These are phyloP conservation scores for Sphaerolaimus hirsutus DNA, from an alignment of 2,888 invertebrate genomes.

Conservation along the genomic window DNA sequence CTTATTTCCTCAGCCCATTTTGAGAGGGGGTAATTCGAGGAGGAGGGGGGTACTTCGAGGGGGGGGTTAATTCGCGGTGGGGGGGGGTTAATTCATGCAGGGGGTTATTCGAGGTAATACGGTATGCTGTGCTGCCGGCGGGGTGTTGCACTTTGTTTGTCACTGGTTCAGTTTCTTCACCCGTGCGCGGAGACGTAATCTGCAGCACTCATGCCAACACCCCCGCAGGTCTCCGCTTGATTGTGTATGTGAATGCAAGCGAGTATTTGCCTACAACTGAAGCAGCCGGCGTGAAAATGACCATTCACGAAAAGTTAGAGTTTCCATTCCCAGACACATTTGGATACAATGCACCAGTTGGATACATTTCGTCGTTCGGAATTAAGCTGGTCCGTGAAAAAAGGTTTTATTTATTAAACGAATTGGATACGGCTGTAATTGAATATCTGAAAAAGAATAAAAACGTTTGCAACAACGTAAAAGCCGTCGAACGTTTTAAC, in stretches of 20 bases:
- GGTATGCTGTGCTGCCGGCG: too few species aligned
- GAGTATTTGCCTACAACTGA: constrained; percentile 1
- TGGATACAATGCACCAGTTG: neutral
- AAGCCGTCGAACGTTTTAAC: neutral
- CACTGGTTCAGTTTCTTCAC: too few species aligned
- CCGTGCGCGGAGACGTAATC: too few species aligned
- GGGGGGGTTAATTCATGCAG: too few species aligned
- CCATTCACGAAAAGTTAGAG: neutral
- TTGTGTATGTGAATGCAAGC: neutral
- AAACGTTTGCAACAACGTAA: neutral
- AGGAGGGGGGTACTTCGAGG: too few species aligned
- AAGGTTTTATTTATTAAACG: too few species aligned
- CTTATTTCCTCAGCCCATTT: too few species aligned
- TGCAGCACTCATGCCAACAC: too few species aligned
- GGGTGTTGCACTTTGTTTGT: too few species aligned
- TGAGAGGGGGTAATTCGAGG: too few species aligned
- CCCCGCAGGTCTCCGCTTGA: neutral
- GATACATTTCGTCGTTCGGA: constrained; percentile 1
- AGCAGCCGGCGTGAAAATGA: neutral
- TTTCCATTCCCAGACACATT: constrained; percentile 1
- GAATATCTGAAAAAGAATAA: neutral
- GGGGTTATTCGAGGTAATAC: too few species aligned
- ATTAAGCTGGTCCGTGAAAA: neutral
- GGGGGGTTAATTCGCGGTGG: too few species aligned
- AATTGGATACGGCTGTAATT: neutral